Evolutionary conservation across 2,113 vertebrate genomes (phyloP).

Genomic region (Corythoichthys intestinalis): DNA sequence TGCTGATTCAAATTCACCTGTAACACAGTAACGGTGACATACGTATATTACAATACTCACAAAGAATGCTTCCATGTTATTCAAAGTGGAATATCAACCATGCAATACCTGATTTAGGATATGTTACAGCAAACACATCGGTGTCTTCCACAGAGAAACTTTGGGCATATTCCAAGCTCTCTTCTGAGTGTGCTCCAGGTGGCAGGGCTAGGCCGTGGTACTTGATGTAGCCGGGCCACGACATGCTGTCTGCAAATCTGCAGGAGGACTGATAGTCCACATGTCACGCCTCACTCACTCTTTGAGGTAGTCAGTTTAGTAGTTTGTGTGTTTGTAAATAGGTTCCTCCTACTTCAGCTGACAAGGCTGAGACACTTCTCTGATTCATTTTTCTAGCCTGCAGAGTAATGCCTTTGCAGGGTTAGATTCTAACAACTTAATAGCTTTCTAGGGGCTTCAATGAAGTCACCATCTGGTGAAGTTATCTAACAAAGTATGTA

Average conservation of each 20-base stretch:
- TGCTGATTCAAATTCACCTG: too few relatives aligned
- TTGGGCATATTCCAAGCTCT: constrained; percentile 64
- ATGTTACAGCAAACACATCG: constrained; percentile 70
- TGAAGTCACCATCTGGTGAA: neutral
- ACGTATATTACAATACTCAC: neutral
- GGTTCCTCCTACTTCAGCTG: neutral
- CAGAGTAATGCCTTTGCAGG: neutral
- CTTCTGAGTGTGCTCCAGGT: constrained; percentile 33
- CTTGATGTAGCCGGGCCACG: constrained; percentile 21
- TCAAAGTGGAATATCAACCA: neutral
- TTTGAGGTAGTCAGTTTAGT: neutral
- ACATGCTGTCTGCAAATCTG: constrained; percentile 18
- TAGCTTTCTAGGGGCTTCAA: neutral
- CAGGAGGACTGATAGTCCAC: neutral
- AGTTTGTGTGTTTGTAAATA: neutral
- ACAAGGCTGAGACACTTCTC: neutral
- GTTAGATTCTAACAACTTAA: neutral
- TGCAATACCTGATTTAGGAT: constrained; percentile 71
- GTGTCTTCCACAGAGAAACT: constrained; percentile 61
- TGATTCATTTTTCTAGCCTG: neutral
- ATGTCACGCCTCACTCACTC: neutral
- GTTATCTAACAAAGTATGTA: neutral
- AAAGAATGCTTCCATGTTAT: neutral
- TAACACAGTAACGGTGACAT: too few relatives aligned
- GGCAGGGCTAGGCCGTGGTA: constrained; percentile 57